These are phyloP conservation scores for Rhinichthys klamathensis DNA, from an alignment of 2,113 vertebrate genomes.

Conservation along the genomic window DNA sequence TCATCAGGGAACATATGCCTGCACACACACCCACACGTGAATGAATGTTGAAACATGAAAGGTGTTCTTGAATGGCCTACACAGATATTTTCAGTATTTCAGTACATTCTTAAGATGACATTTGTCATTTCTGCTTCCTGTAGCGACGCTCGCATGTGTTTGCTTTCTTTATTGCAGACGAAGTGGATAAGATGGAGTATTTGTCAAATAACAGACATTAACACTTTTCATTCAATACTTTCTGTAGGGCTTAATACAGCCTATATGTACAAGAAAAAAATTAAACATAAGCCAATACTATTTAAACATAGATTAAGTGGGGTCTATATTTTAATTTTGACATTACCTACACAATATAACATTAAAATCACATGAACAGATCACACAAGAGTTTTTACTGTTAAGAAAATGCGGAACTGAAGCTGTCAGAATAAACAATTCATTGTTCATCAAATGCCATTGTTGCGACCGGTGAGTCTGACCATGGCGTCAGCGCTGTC, in stretches of 20 bases:
- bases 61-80: not conserved
- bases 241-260: not conserved
- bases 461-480: too few species aligned
- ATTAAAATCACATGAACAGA: not conserved
- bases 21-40: not conserved
- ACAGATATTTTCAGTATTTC: not conserved
- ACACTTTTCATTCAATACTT: not conserved
- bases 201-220: not conserved
- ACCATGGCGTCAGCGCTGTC: too few species aligned
- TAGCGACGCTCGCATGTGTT: not conserved
- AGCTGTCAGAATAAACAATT: too few species aligned
- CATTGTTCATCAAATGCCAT: too few species aligned
- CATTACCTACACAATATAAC: too few species aligned
- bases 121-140: not conserved
- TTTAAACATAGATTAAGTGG: not conserved
- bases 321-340: not conserved
- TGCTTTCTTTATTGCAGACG: not conserved
- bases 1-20: conserved; percentile 5
- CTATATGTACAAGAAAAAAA: not conserved
- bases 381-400: not conserved
- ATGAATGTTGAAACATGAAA: not conserved
- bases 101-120: not conserved
- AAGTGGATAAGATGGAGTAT: not conserved
- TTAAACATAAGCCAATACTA: too few species aligned
- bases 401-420: too few species aligned